Percentiles rank a stretch among this genome's conserved stretches.
phyloP scores from a whole-genome alignment of 1,140 invertebrate genomes.

The Limonius californicus region DNA sequence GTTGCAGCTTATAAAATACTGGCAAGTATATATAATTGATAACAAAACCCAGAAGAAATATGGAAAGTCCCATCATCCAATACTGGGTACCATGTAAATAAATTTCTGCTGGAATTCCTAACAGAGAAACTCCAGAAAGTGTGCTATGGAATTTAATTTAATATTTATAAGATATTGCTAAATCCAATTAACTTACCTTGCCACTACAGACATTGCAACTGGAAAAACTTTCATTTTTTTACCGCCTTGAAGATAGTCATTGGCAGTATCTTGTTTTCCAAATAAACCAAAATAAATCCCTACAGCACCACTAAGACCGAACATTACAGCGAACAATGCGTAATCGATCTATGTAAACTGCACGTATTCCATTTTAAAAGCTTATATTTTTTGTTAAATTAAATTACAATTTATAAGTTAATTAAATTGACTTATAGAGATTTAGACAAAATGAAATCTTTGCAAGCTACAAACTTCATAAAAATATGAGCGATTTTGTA shows the following conservation, averaged over 20 bases:
- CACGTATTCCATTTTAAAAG: background rate
- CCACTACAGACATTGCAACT: conserved; percentile 66
- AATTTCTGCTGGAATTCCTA: background rate
- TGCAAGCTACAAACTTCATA: no score
- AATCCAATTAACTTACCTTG: conserved; percentile 57
- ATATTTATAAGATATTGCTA: background rate
- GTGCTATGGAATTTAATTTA: background rate
- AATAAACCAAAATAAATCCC: conserved; percentile 61
- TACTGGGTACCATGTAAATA: background rate
- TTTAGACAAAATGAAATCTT: no score
- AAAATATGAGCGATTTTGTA: no score
- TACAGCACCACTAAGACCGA: conserved; percentile 55
- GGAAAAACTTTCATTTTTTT: conserved; percentile 72
- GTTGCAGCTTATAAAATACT: conserved; percentile 62
- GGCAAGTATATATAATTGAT: conserved; percentile 55
- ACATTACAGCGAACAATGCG: conserved; percentile 53
- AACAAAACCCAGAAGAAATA: background rate
- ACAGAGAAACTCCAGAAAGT: background rate
- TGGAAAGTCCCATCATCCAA: background rate
- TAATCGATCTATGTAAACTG: conserved; percentile 48
- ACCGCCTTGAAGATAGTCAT: conserved; percentile 74
- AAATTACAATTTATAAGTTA: no score
- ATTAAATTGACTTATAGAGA: no score
- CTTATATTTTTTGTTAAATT: no score
- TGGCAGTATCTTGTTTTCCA: conserved; percentile 56